Base-by-base conservation (phyloP, 2,113 vertebrate genomes). In the Peromyscus californicus region DNA sequence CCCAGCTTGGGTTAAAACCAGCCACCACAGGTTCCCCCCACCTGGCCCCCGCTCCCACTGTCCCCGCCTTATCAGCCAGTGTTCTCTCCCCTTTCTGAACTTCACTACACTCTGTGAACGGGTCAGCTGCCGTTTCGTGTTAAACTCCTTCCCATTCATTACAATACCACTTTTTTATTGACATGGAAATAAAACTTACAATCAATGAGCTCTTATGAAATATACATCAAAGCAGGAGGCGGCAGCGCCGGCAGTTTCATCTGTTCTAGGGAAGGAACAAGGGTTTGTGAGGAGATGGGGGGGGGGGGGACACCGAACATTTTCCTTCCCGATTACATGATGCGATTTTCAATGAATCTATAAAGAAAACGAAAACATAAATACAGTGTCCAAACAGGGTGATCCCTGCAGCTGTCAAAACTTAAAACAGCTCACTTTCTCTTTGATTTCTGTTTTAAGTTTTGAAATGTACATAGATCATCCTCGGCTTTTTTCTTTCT, bases 401-500 rank as follows among this genome's bases (percentile, higher is more conserved):
- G 96, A 93, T 93, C 79, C 96, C 90, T 92, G 98, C 96, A 42
- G 97, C 97, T 96, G 96, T 97, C 97, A 96, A 78, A 95, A 98
- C 98, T 98, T 98, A 97, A 98, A 98, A 98, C 98, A 95, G 96
- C 92, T 89, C 97, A 93, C 93, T 70, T 42, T 63, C 29, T 93
- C 98, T 98, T 98, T 98, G 97, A 98, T 98, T 97, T 97, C 98
- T 97, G 95, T 97, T 97, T 97, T 98, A 96, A 97, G 98, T 97
- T 97, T 93, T 96, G 98, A 97, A 90, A 97, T 93, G 96, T 97
- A 97, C 98, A 97, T 57, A 97, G 95, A 96, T 97, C 98, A 94
- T 78, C 54, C 96, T 93, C 80, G 19, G 83, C 78, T 69, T 87
- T 54, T 15, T 48, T 86, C 39, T 65, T 45, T 36, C 33, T 89